Evolutionary conservation across 2,113 vertebrate genomes (phyloP), one percentile per base, ranked within the genome.

Genomic region (Spea bombifrons): DNA sequence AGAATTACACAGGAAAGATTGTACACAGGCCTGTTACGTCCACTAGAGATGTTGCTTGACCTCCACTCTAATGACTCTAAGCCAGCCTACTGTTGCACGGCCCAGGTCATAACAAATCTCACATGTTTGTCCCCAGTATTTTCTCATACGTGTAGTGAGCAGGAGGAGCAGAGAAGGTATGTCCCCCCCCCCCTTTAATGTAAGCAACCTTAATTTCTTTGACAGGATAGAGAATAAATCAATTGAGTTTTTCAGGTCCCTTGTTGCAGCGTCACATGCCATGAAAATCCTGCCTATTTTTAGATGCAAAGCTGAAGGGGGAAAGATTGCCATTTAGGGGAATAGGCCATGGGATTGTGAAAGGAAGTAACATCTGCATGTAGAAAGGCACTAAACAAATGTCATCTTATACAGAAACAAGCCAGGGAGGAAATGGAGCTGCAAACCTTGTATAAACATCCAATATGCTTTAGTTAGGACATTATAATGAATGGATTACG

Each of bases 381-480:
- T 80, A 80, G 66, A 79, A 80, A 80, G 78, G 78, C 68, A 73
- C 71, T 71, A 80, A 80, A 80, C 77, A 80, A 80, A 80, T 80
- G 78, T 80, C 78, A 74, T 63, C 49, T 71, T 80, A 68, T 74
- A 74, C 65, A 74, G 71, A 80, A 59, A 80, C 78, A 80, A 80
- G 71, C 50, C 78, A 61, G 78, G 52, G 64, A 74, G 78, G 78
- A 80, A 80, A 80, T 50, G 65, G 78, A 74, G 65, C 65, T 53
- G 53, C 64, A 80, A 80, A 74, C 44, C 66, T 80, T 80, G 64
- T 55, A 74, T 80, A 80, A 80, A 80, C 78, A 80, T 80, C 71
- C 45, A 80, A 80, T 74, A 74, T 13, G 7, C 49, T 74, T 68
- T 45, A 53, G n/a, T 59, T 74, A 64, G 71, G 47, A 63, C 76